Conservation (phyloP, 2,888 invertebrate genomes). For the Anagyrus pseudococci region DNA sequence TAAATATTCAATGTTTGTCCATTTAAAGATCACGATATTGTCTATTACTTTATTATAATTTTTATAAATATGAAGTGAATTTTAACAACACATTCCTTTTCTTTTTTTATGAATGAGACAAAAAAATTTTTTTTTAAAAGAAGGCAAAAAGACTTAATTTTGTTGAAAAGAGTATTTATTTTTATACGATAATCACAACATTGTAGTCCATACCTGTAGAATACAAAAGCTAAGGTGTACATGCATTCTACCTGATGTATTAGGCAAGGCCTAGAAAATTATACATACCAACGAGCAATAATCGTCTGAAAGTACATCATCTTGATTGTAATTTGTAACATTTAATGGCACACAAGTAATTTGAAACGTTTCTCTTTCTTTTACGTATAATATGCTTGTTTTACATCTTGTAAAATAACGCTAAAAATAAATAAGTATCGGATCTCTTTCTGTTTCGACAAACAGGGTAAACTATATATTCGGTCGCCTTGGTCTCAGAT, state of each 20-base stretch:
- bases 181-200: constrained; percentile 53
- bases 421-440: constrained; percentile 36
- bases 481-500: no score
- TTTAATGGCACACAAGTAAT: constrained; percentile 59
- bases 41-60: background rate
- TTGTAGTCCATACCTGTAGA: constrained; percentile 47
- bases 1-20: constrained; percentile 34
- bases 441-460: constrained; percentile 31
- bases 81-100: no score
- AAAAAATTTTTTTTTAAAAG: background rate
- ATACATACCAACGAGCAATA: constrained; percentile 40
- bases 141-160: constrained; percentile 11
- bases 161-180: constrained; percentile 50
- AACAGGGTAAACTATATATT: constrained; percentile 22
- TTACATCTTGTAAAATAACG: constrained; percentile 34
- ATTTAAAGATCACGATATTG: constrained; percentile 21
- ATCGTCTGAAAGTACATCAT: constrained; percentile 39
- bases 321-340: constrained; percentile 49
- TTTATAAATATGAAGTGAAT: no score
- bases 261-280: constrained; percentile 33
- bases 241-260: constrained; percentile 39
- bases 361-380: constrained; percentile 44
- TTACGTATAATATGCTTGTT: constrained; percentile 12
- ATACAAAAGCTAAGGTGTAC: constrained; percentile 51
- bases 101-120: no score